These are phyloP conservation scores for Calonectris borealis DNA, from an alignment of 2,113 vertebrate genomes.

Conservation along the genomic window DNA sequence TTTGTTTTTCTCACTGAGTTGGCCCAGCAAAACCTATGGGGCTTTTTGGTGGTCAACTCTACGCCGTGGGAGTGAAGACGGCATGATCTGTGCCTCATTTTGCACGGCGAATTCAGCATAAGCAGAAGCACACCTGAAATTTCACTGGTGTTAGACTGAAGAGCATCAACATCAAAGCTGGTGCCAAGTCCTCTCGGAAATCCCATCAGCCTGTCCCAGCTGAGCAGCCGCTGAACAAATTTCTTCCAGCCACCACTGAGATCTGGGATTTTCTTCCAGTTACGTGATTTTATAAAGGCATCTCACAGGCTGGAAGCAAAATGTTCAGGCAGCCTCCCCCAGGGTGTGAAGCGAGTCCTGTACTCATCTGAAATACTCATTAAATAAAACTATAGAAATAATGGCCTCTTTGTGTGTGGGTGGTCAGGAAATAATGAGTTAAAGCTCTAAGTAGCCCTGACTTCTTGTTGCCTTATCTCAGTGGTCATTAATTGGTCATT, in stretches of 20 bases:
- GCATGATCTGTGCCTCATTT: not conserved
- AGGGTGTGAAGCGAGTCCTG: accelerated
- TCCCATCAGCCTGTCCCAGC: not conserved
- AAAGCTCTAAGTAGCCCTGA: not conserved
- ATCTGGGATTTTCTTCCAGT: not conserved
- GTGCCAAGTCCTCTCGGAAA: not conserved
- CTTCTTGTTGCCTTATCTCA: not conserved
- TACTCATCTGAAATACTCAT: not conserved
- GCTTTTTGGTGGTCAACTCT: not conserved
- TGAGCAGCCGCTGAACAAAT: not conserved
- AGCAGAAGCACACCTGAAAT: not conserved
- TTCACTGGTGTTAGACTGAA: not conserved
- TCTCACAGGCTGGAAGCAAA: not conserved
- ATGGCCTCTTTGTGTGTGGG: not conserved
- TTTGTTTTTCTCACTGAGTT: not conserved
- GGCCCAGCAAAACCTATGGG: not conserved
- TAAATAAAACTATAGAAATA: not conserved
- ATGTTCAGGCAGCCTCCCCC: not conserved
- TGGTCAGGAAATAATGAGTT: conserved; percentile 1
- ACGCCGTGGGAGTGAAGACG: accelerated
- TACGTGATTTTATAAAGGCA: not conserved
- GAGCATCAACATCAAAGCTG: not conserved
- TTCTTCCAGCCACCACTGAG: not conserved
- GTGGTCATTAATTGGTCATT: conserved; percentile 19
- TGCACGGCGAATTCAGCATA: not conserved